phyloP scores from a whole-genome alignment of 2,888 invertebrate genomes.

The Balanococcus diminutus region DNA sequence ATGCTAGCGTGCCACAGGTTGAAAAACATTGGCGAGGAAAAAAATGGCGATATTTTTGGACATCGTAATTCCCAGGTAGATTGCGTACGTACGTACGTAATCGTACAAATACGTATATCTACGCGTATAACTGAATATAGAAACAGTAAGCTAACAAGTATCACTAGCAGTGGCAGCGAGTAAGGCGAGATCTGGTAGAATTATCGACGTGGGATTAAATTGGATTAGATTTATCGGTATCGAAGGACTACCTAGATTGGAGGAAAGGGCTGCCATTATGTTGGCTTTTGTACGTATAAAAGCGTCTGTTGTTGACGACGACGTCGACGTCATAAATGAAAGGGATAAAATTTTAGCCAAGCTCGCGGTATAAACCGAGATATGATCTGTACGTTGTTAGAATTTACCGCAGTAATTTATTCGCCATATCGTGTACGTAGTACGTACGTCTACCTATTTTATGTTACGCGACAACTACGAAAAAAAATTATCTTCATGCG shows the following conservation, averaged over 20 bases:
- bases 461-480: not conserved
- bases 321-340: slow-evolving; percentile 1
- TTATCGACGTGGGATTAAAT: slow-evolving; percentile 9
- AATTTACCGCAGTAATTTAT: slow-evolving; percentile 29
- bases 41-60: not conserved
- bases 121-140: no score
- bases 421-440: not conserved
- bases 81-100: not conserved
- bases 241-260: not conserved
- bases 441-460: not conserved
- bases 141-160: not conserved
- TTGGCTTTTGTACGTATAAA: not conserved
- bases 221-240: slow-evolving; percentile 14
- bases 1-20: not conserved
- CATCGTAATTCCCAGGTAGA: not conserved
- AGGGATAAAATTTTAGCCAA: not conserved
- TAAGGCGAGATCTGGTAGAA: not conserved
- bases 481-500: not conserved
- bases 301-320: not conserved
- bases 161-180: not conserved
- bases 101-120: not conserved
- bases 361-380: not conserved
- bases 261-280: not conserved
- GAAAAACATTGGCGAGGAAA: not conserved
- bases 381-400: not conserved